Conservation (phyloP, 2,888 invertebrate species). For the Apotomis capreana region DNA sequence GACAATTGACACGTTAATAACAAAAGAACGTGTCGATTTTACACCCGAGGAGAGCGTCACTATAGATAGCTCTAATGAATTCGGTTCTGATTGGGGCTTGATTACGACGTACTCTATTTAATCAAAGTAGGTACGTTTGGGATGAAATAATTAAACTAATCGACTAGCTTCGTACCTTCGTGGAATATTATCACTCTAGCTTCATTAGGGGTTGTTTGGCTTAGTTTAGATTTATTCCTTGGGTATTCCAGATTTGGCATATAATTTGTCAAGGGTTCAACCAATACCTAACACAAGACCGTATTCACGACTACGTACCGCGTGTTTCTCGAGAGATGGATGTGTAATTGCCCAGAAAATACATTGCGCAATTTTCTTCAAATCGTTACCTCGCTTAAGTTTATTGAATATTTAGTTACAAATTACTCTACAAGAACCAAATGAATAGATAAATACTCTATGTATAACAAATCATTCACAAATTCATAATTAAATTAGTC, state of each 20-base stretch:
- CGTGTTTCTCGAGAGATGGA: no score
- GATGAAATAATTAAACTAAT: constrained; percentile 28
- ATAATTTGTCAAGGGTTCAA: no score
- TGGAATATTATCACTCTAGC: constrained; percentile 12
- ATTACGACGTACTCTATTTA: constrained; percentile 37
- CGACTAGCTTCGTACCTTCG: constrained; percentile 9
- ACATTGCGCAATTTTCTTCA: no score
- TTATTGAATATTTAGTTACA: no score
- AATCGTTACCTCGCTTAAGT: no score
- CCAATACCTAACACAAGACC: no score
- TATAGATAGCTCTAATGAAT: constrained; percentile 41
- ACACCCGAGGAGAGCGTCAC: constrained; percentile 29
- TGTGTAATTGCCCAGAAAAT: no score
- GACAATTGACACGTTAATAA: constrained; percentile 37
- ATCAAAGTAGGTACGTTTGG: constrained; percentile 18
- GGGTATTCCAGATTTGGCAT: no score
- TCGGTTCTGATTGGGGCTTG: constrained; percentile 27
- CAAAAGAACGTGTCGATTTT: constrained; percentile 39
- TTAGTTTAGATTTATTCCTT: neutral
- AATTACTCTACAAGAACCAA: no score
- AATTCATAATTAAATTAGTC: neutral
- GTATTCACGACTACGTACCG: no score
- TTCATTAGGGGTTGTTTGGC: neutral
- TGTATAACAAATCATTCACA: neutral
- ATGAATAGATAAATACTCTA: neutral